Evolutionary conservation across 2,113 vertebrate species (phyloP), one percentile per base, ranked within the genome.

Genomic region (Callipepla squamata): DNA sequence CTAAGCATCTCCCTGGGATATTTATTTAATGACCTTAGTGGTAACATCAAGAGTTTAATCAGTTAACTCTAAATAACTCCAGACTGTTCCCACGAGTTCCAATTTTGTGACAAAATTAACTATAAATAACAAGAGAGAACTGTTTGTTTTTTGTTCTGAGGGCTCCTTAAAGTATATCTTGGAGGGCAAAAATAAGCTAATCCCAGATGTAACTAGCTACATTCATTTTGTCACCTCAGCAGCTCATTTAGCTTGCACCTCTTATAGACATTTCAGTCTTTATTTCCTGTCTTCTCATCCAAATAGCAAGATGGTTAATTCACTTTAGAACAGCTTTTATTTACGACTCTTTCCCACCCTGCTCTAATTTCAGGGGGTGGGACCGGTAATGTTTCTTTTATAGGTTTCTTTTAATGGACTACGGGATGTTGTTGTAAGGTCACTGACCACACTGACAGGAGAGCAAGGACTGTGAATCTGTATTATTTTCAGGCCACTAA

Each of bases 401-500:
- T 94, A 92, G 80, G 34, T 66, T 91, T 91, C 89, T 94, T 89
- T 95, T 69, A 77, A 74, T 82, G 32, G 70, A 88, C 75, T 81
- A 40, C 50, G 86, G 66, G 85, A 68, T 74, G 45, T 85, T 74
- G 50, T 45, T 93, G 77, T 93, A 79, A 95, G 95, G 79, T 96
- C 80, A 92, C 40, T 87, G 74, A 85, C 57, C 78, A 89, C 61
- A 63, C 11, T 82, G 67, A 55, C 48, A 90, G 7, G 65, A 92
- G 34, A 92, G 44, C 92, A 92, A 84, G 44, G 74, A 47, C 80
- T 36, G 34, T 80, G 92, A 92, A 91, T 94, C 92, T 90, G 78
- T 81, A 87, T 92, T 96, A 95, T 88, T 83, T 58, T 83, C 63
- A 96, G 51, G 75, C 94, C 85, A 95, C 14, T 78, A 68, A 62